Conservation (phyloP, 2,888 invertebrate species). For the Ophion obscuratus region DNA sequence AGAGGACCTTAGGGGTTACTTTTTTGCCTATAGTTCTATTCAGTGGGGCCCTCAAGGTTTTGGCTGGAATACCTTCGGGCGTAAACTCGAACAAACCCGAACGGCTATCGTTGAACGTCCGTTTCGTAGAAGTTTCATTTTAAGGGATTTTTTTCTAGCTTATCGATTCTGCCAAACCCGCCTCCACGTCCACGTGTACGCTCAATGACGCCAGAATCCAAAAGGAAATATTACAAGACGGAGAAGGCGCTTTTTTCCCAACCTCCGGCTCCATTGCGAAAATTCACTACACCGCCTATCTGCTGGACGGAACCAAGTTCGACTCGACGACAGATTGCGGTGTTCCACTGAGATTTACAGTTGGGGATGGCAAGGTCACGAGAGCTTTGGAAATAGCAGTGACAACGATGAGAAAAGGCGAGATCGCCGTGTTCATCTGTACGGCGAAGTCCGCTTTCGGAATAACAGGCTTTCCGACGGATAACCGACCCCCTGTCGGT, state of each 20-base stretch:
- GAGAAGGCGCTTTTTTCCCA: slow-evolving; percentile 90
- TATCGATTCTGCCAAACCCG: no score
- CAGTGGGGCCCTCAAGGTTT: slow-evolving; percentile 80
- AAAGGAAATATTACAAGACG: slow-evolving; percentile 91
- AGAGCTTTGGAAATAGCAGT: slow-evolving; percentile 98
- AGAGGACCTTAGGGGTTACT: no score
- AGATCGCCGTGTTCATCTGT: slow-evolving; percentile 93
- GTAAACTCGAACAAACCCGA: no score
- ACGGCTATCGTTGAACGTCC: no score
- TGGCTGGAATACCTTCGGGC: no score
- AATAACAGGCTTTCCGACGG: slow-evolving; percentile 90
- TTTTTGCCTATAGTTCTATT: no score
- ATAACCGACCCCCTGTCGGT: slow-evolving; percentile 94
- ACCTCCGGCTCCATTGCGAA: slow-evolving; percentile 89
- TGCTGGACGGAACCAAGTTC: slow-evolving; percentile 94
- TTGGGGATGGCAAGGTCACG: slow-evolving; percentile 94
- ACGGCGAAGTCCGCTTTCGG: slow-evolving; percentile 97
- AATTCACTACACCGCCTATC: slow-evolving; percentile 96
- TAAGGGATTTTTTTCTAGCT: no score
- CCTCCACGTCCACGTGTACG: no score
- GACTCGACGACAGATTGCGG: slow-evolving; percentile 95
- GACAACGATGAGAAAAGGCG: slow-evolving; percentile 96
- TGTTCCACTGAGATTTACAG: slow-evolving; percentile 93
- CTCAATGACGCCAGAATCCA: slow-evolving; percentile 91
- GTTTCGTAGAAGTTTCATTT: slow-evolving; percentile 80